Conservation (phyloP, 1,140 invertebrate species). For the Caenorhabditis elegans region DNA sequence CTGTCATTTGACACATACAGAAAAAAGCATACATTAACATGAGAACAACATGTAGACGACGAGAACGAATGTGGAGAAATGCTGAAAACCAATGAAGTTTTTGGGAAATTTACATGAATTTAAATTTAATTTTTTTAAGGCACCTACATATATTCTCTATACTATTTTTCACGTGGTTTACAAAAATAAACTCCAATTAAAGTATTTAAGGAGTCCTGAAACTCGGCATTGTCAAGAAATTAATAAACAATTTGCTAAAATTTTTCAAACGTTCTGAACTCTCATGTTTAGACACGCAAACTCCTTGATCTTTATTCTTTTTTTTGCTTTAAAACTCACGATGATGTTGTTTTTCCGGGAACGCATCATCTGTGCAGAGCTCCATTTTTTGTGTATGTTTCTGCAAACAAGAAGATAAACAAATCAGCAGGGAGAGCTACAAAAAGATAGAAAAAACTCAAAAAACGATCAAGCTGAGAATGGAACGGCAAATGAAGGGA, state of each 20-base stretch:
- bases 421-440: background rate
- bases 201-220: too few relatives aligned
- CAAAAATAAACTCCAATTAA: too few relatives aligned
- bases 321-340: too few relatives aligned
- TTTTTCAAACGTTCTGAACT: too few relatives aligned
- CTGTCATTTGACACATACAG: background rate
- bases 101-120: too few relatives aligned
- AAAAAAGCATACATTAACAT: constrained; percentile 31
- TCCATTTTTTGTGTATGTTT: background rate
- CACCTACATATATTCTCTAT: too few relatives aligned
- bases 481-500: background rate
- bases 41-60: constrained; percentile 36
- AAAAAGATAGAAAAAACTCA: background rate
- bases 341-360: background rate
- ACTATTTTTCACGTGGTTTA: too few relatives aligned
- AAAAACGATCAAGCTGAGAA: background rate
- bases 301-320: too few relatives aligned
- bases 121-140: too few relatives aligned
- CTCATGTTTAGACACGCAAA: too few relatives aligned
- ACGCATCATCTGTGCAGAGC: background rate
- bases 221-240: too few relatives aligned
- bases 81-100: constrained; percentile 22
- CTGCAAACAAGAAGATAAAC: background rate
- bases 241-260: too few relatives aligned
- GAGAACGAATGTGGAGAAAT: constrained; percentile 21